These are phyloP conservation scores for Eulimnadia texana DNA, from an alignment of 1,140 invertebrate species.

Conservation along the genomic window DNA sequence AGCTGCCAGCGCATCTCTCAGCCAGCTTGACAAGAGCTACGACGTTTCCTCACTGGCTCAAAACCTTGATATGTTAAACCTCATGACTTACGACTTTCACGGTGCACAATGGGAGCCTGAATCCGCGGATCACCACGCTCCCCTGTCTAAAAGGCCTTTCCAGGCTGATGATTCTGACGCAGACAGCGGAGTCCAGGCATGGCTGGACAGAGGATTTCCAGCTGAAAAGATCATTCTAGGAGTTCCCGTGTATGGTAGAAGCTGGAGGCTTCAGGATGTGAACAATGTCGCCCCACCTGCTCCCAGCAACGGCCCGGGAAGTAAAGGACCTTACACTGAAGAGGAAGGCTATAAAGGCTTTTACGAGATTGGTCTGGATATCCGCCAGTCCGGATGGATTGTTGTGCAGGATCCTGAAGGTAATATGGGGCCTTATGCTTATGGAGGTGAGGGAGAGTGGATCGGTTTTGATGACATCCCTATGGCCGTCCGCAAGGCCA, in stretches of 20 bases:
- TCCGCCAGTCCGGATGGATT: slow-evolving; percentile 16
- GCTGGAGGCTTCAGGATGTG: slow-evolving; percentile 1
- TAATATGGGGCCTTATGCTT: slow-evolving; percentile 7
- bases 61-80: slow-evolving; percentile 74
- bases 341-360: too few relatives aligned
- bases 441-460: slow-evolving; percentile 15
- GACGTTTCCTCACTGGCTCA: slow-evolving; percentile 51
- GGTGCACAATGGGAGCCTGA: slow-evolving; percentile 29
- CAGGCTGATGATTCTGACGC: neutral
- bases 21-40: too few relatives aligned
- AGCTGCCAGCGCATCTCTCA: slow-evolving; percentile 24
- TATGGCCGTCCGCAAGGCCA: too few relatives aligned
- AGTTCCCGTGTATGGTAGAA: neutral
- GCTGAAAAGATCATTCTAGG: too few relatives aligned
- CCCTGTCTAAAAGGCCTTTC: neutral
- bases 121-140: slow-evolving; percentile 13
- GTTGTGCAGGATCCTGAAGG: slow-evolving; percentile 6
- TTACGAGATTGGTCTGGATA: too few relatives aligned
- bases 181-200: slow-evolving; percentile 1
- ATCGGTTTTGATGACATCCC: slow-evolving; percentile 20
- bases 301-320: too few relatives aligned
- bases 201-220: neutral
- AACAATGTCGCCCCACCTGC: slow-evolving; percentile 23
- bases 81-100: too few relatives aligned
- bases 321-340: too few relatives aligned